A percentile compares a stretch with the other conserved stretches of the same genome.
These are phyloP conservation scores for Willowsia nigromaculata DNA, from an alignment of 2,888 invertebrate genomes.

Conservation along the genomic window DNA sequence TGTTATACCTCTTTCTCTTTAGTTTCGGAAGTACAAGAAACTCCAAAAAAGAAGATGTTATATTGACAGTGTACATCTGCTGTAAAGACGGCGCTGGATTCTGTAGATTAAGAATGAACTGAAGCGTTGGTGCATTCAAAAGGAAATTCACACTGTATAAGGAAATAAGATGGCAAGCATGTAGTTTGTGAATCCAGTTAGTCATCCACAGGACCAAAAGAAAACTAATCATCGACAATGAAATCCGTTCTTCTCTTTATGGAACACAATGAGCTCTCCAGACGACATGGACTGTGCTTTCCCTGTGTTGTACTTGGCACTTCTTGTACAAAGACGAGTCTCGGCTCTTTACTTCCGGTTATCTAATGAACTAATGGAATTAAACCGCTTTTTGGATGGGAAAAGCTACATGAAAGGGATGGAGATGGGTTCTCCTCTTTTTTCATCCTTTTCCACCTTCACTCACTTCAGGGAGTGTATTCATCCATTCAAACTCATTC, in stretches of 20 bases:
- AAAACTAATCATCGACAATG: conserved; percentile 28
- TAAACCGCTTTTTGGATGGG: conserved; percentile 70
- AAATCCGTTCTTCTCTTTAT: conserved; percentile 47
- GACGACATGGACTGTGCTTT: background rate
- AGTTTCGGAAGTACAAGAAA: background rate
- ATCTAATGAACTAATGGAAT: conserved; percentile 79
- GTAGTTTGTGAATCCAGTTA: conserved; percentile 28
- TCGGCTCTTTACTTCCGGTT: conserved; percentile 78
- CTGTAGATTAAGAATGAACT: conserved; percentile 52
- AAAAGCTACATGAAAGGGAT: conserved; percentile 43
- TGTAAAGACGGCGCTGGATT: conserved; percentile 44
- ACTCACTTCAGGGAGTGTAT: background rate
- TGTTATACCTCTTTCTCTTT: background rate
- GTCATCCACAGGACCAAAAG: conserved; percentile 33
- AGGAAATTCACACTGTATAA: conserved; percentile 53
- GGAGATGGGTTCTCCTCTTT: conserved; percentile 46
- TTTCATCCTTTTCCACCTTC: conserved; percentile 26
- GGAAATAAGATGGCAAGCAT: background rate
- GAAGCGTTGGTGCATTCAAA: conserved; percentile 58
- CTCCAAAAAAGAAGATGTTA: background rate
- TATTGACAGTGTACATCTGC: conserved; percentile 6
- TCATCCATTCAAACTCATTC: conserved; percentile 49
- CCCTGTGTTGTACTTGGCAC: background rate
- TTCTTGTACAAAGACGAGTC: conserved; percentile 20
- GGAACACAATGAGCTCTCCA: conserved; percentile 19